These are phyloP conservation scores for Sinocyclocheilus anophthalmus DNA, from an alignment of 2,113 vertebrate species.

Conservation along the genomic window DNA sequence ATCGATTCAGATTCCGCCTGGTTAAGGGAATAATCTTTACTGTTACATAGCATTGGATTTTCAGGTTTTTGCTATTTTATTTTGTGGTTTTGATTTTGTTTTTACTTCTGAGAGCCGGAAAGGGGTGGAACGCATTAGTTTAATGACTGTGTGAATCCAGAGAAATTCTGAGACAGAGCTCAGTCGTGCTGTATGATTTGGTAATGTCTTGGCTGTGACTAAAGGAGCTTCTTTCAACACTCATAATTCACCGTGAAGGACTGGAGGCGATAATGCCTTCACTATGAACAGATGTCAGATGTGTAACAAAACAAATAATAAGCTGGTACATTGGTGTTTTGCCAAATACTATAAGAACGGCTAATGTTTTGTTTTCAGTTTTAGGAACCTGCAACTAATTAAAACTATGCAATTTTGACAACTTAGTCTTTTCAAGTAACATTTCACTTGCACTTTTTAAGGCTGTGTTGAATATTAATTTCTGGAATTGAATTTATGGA, in stretches of 20 bases:
- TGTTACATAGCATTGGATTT: neutral
- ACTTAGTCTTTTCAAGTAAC: neutral
- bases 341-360: neutral
- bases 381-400: neutral
- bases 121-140: neutral
- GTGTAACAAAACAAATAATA: conserved; percentile 5
- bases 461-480: neutral
- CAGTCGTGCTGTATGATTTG: conserved; percentile 1
- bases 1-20: neutral
- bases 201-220: conserved; percentile 16
- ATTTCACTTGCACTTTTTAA: neutral
- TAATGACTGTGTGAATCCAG: neutral
- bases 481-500: neutral
- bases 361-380: neutral
- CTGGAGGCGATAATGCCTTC: conserved; percentile 1
- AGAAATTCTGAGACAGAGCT: neutral
- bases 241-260: neutral
- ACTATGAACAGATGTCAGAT: conserved; percentile 30
- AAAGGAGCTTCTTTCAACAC: neutral
- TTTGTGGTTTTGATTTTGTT: neutral
- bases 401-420: neutral
- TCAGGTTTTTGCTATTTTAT: neutral
- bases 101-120: neutral
- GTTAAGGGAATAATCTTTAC: neutral
- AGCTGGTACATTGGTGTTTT: neutral